A percentile compares a stretch with the other conserved stretches of the same genome.
phyloP scores from a whole-genome alignment of 2,113 vertebrate genomes.

The Macquaria australasica region DNA sequence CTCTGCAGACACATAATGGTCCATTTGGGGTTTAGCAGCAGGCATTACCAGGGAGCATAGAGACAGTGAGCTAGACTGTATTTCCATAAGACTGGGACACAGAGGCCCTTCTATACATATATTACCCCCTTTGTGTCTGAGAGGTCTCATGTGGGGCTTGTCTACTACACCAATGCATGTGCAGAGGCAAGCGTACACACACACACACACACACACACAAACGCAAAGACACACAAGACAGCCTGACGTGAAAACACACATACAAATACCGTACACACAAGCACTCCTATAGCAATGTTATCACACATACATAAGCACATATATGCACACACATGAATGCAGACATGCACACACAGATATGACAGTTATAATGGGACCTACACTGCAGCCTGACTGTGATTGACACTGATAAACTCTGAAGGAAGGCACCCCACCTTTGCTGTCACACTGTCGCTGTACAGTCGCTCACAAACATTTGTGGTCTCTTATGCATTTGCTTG shows the following conservation, averaged over 20 bases:
- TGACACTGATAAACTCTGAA: constrained; percentile 56
- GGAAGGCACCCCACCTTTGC: constrained; percentile 40
- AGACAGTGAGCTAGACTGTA: constrained; percentile 72
- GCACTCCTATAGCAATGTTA: constrained; percentile 6
- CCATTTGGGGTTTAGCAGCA: constrained; percentile 80
- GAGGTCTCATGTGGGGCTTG: constrained; percentile 67
- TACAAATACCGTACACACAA: constrained; percentile 1
- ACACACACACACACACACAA: neutral
- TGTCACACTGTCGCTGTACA: constrained; percentile 19
- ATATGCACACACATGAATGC: neutral
- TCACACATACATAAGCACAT: neutral
- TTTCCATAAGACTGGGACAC: constrained; percentile 84
- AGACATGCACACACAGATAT: constrained; percentile 8
- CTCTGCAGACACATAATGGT: constrained; percentile 80
- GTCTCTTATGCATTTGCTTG: constrained; percentile 12
- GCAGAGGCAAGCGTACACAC: neutral
- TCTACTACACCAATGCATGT: constrained; percentile 46
- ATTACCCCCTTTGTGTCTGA: constrained; percentile 84
- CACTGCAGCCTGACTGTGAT: constrained; percentile 47
- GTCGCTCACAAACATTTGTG: constrained; percentile 29
- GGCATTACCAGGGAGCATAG: constrained; percentile 68
- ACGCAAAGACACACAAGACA: constrained; percentile 4
- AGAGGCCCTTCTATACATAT: constrained; percentile 81
- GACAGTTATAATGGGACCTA: constrained; percentile 36
- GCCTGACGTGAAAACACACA: constrained; percentile 9